phyloP scores from a whole-genome alignment of 2,888 invertebrate genomes.

The Dyspetes luteomarginatus region DNA sequence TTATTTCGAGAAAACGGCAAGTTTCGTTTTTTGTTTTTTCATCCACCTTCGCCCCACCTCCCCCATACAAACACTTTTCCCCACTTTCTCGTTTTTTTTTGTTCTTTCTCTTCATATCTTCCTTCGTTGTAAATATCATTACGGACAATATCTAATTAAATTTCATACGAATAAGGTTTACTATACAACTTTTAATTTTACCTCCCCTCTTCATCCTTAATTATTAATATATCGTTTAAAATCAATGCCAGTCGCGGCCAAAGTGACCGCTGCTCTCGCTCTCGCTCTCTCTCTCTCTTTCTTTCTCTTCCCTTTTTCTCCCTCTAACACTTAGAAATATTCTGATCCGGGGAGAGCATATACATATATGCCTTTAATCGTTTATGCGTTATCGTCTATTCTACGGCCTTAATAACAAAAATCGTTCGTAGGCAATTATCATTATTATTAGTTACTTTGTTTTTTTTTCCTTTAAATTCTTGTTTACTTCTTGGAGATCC shows the following conservation, averaged over 20 bases:
- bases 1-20: slow-evolving; percentile 76
- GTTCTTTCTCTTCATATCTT: slow-evolving; percentile 49
- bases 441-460: slow-evolving; percentile 57
- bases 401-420: slow-evolving; percentile 81
- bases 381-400: slow-evolving; percentile 75
- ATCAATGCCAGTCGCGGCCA: slow-evolving; percentile 79
- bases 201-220: slow-evolving; percentile 74
- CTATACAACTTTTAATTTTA: slow-evolving; percentile 82
- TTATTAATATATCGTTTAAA: slow-evolving; percentile 79
- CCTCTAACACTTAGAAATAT: slow-evolving; percentile 77
- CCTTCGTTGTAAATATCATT: slow-evolving; percentile 82
- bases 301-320: no score
- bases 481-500: slow-evolving; percentile 78
- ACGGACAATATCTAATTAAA: slow-evolving; percentile 81
- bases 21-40: slow-evolving; percentile 22
- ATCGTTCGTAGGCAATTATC: slow-evolving; percentile 75
- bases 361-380: slow-evolving; percentile 71
- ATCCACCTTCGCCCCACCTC: neutral
- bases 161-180: slow-evolving; percentile 79
- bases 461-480: slow-evolving; percentile 58
- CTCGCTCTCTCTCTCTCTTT: slow-evolving; percentile 58
- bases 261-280: slow-evolving; percentile 70
- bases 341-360: slow-evolving; percentile 75
- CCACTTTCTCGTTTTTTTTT: slow-evolving; percentile 6
- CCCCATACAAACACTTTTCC: neutral